Percentiles rank a stretch among this genome's conserved stretches.
These are phyloP conservation scores for Litoditis marina DNA, from an alignment of 2,888 invertebrate species.

Conservation along the genomic window DNA sequence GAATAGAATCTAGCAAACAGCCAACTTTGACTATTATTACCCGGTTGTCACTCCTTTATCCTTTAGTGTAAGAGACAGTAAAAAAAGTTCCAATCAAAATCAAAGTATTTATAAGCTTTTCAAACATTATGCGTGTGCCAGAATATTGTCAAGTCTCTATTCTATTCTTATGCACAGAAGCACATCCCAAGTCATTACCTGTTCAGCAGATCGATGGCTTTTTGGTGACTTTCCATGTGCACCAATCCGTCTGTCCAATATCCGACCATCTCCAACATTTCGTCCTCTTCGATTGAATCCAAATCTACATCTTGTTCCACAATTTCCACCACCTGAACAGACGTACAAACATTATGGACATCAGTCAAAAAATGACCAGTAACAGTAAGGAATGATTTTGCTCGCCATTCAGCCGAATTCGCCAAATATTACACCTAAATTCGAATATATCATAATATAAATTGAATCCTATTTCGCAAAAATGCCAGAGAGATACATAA, in stretches of 20 bases:
- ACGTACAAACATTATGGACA: neutral
- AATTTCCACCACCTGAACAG: slow-evolving; percentile 18
- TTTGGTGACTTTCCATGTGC: neutral
- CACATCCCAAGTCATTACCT: neutral
- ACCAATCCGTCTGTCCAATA: slow-evolving; percentile 22
- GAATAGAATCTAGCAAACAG: too few species aligned
- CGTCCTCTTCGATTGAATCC: slow-evolving; percentile 12
- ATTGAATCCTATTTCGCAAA: too few species aligned
- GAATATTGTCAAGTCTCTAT: neutral
- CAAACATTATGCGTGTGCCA: too few species aligned
- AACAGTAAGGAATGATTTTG: neutral
- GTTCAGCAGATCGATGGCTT: slow-evolving; percentile 5
- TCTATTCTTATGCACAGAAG: neutral
- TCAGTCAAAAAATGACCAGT: neutral
- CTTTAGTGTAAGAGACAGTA: too few species aligned
- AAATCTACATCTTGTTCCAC: slow-evolving; percentile 28
- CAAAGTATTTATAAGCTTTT: slow-evolving; percentile 18
- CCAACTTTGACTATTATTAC: too few species aligned
- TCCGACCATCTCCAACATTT: slow-evolving; percentile 18
- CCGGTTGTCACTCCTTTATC: too few species aligned
- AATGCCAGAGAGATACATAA: neutral
- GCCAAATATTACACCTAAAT: too few species aligned
- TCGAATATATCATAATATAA: too few species aligned
- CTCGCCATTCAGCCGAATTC: too few species aligned
- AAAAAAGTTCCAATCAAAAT: too few species aligned